A percentile compares a stretch with the other conserved stretches of the same genome.
phyloP scores from a whole-genome alignment of 2,797 vertebrate genomes.

The Sternarchorhynchus goeldii region DNA sequence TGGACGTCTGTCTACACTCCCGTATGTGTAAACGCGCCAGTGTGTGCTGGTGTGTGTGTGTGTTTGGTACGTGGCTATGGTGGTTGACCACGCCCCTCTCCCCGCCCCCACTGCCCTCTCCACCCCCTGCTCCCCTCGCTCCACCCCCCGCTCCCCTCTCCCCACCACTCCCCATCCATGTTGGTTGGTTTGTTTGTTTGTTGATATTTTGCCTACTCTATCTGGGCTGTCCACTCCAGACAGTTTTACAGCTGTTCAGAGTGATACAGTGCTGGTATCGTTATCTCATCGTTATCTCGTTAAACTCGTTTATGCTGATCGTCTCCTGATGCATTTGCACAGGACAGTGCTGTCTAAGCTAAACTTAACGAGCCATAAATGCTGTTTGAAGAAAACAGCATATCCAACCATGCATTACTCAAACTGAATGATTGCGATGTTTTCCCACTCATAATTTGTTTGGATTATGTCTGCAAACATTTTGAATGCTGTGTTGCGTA shows the following conservation, averaged over 20 bases:
- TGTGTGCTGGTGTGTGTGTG: no score
- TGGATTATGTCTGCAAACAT: constrained; percentile 35
- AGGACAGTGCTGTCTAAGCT: constrained; percentile 26
- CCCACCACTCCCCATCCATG: no score
- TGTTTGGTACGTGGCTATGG: no score
- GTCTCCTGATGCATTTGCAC: constrained; percentile 46
- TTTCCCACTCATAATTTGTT: constrained; percentile 41
- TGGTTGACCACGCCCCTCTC: no score
- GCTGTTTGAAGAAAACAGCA: constrained; percentile 36
- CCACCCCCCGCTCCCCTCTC: no score
- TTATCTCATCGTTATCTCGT: no score
- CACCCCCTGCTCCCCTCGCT: neutral
- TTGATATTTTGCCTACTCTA: neutral
- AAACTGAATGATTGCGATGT: constrained; percentile 39
- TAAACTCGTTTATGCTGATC: constrained; percentile 52
- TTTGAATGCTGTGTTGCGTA: constrained; percentile 11
- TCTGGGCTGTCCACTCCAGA: neutral
- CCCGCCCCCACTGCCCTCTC: neutral
- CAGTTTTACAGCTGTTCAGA: neutral
- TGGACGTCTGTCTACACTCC: no score
- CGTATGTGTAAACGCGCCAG: no score
- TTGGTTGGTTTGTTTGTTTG: no score
- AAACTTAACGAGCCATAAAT: constrained; percentile 52
- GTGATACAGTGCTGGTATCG: constrained; percentile 25
- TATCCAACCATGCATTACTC: constrained; percentile 43